Evolutionary conservation across 2,113 vertebrate genomes (phyloP).

Genomic region (Raphicerus campestris): DNA sequence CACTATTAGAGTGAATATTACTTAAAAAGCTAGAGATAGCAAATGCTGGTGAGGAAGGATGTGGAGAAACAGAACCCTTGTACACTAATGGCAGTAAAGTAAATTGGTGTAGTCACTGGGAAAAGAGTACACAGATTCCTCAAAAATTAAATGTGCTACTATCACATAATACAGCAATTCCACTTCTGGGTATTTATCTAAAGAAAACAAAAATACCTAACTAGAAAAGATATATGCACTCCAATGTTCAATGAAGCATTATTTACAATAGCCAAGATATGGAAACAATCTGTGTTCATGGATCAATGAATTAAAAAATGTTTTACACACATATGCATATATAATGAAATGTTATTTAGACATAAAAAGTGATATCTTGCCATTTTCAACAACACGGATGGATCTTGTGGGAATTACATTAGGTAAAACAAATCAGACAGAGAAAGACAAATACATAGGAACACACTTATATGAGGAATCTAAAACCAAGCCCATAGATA

Average conservation of each 20-base stretch:
- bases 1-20: background rate
- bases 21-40: background rate
- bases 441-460: background rate
- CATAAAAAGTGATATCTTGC: background rate
- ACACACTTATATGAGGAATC: background rate
- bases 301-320: background rate
- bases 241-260: background rate
- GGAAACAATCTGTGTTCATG: background rate
- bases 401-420: background rate
- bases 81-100: background rate
- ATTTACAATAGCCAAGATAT: background rate
- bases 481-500: background rate
- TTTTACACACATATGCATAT: background rate
- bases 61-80: background rate
- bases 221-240: background rate
- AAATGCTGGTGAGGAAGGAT: background rate
- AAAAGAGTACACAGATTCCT: background rate
- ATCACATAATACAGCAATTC: background rate
- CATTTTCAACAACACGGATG: background rate
- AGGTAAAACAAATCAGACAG: background rate
- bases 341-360: background rate
- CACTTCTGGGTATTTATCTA: background rate
- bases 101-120: background rate
- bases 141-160: background rate
- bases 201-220: background rate